These are phyloP conservation scores for Chaetophractus vellerosus DNA, from an alignment of 2,797 vertebrate species.

Conservation along the genomic window DNA sequence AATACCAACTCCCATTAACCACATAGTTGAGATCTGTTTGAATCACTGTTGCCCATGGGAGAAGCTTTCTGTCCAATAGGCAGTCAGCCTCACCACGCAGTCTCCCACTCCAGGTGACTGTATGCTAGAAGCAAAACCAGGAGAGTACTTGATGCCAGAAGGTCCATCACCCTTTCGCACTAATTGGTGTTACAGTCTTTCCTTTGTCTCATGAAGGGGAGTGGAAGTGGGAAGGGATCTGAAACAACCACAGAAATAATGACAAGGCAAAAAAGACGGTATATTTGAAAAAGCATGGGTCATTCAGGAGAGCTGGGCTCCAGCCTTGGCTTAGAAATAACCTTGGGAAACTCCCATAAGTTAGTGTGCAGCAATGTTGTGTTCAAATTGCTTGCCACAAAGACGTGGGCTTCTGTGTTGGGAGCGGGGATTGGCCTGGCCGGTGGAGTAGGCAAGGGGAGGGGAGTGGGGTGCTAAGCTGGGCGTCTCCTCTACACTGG, in stretches of 20 bases:
- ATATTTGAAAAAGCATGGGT: background rate
- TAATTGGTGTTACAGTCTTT: conserved; percentile 24
- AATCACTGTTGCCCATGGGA: conserved; percentile 29
- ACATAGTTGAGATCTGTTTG: conserved; percentile 19
- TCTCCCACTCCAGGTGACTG: background rate
- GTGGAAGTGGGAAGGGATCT: too few relatives aligned
- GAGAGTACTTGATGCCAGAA: background rate
- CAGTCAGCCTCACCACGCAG: background rate
- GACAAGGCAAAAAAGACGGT: background rate
- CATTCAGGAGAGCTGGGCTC: background rate
- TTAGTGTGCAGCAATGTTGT: too few relatives aligned
- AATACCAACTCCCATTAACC: background rate
- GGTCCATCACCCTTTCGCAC: conserved; percentile 7
- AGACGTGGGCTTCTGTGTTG: background rate
- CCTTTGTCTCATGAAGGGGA: background rate
- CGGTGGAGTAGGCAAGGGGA: background rate
- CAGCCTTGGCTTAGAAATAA: background rate
- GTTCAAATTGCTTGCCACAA: background rate
- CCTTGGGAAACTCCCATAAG: background rate
- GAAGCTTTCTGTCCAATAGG: conserved; percentile 4
- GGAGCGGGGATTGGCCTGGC: too few relatives aligned
- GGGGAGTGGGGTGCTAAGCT: background rate
- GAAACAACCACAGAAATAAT: background rate
- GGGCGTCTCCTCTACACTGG: background rate
- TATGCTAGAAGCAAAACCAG: background rate